phyloP scores from a whole-genome alignment of 2,888 invertebrate genomes.

The Eristalis arbustorum region DNA sequence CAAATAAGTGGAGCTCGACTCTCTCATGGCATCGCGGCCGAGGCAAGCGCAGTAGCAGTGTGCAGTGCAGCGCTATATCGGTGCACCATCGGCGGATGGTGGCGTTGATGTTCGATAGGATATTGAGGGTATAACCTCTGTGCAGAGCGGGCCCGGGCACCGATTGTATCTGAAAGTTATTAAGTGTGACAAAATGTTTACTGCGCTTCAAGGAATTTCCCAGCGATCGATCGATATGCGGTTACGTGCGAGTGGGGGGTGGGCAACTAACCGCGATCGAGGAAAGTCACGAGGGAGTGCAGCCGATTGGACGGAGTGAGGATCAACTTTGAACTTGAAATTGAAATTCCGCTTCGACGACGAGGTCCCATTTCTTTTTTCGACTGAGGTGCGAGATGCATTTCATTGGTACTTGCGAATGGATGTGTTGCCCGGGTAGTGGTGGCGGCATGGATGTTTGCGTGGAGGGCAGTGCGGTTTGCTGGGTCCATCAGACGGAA shows the following conservation, averaged over 20 bases:
- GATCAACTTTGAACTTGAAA: neutral
- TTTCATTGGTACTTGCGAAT: neutral
- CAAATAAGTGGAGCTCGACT: conserved; percentile 71
- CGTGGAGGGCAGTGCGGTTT: too few relatives aligned
- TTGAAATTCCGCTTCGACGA: neutral
- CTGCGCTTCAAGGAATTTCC: conserved; percentile 70
- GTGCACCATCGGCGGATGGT: conserved; percentile 63
- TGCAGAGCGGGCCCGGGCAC: conserved; percentile 45
- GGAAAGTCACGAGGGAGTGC: conserved; percentile 59
- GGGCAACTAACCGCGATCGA: conserved; percentile 19
- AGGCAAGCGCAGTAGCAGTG: conserved; percentile 14
- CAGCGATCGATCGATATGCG: conserved; percentile 66
- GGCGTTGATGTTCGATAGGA: conserved; percentile 68
- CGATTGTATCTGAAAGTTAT: conserved; percentile 71
- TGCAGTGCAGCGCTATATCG: conserved; percentile 11
- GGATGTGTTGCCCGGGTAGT: neutral
- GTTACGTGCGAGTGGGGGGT: conserved; percentile 10
- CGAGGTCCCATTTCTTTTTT: neutral
- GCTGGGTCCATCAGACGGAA: too few relatives aligned
- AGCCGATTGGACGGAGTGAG: neutral
- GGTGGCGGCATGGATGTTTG: too few relatives aligned
- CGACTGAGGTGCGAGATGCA: neutral
- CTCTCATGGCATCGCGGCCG: conserved; percentile 57
- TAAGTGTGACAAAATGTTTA: conserved; percentile 72
- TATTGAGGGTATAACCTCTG: conserved; percentile 67